Conservation (phyloP, 2,113 vertebrate species). For the Rattus rattus region DNA sequence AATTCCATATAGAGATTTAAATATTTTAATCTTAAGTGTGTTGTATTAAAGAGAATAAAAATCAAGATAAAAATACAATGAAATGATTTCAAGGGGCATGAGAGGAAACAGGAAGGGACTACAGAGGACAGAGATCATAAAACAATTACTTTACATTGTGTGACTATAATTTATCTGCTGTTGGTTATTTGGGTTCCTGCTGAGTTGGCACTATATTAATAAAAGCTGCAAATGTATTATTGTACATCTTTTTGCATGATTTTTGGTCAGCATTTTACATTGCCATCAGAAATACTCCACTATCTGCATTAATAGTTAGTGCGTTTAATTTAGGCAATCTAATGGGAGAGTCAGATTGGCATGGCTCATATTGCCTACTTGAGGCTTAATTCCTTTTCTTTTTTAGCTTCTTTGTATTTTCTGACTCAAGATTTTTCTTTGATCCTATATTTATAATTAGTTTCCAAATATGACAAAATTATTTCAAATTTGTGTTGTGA, state of each 20-base stretch:
- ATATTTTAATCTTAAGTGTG: not conserved
- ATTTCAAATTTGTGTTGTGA: not conserved
- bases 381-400: not conserved
- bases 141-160: not conserved
- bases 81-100: not conserved
- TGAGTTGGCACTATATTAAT: not conserved
- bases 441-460: not conserved
- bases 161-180: not conserved
- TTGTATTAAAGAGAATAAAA: not conserved
- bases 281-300: not conserved
- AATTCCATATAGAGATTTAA: not conserved
- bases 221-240: not conserved
- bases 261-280: not conserved
- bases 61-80: not conserved
- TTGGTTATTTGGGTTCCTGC: not conserved
- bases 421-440: not conserved
- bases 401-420: not conserved
- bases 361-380: not conserved
- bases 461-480: not conserved
- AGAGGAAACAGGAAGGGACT: not conserved
- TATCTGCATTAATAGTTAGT: not conserved
- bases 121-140: not conserved
- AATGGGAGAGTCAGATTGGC: not conserved
- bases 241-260: not conserved
- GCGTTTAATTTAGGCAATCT: not conserved